Base-by-base conservation (phyloP, 2,888 invertebrate species). In the Bibio marci region DNA sequence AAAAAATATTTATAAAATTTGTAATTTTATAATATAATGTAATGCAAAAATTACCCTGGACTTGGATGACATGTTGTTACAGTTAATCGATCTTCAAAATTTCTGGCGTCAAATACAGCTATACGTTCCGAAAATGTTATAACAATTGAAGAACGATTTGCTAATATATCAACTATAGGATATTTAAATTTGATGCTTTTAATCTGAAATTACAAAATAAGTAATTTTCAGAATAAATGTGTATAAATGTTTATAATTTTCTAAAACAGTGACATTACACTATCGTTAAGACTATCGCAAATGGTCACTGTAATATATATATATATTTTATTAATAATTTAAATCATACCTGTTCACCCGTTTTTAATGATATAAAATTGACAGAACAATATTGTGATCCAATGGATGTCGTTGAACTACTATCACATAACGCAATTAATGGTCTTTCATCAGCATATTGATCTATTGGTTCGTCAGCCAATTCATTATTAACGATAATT, bases 121-220 rank as follows among this genome's bases (percentile, higher is more conserved):
- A 94, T 80, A 43, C 82, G 77, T 62, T 92, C 92, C 36, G 79
- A 69, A 62, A 94, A 92, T 1, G 87, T 80, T 3, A 90, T 79
- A 13, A 85, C 83, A 35, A 95, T 71, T 10, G 86, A 86, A 43
- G 83, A 74, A 49, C 80, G 79, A 64, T 91, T 92, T n/a, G 86
- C 85, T 47, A 83, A 60, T 43, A 94, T 80, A 56, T 90, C 90
- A 50, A 82, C 69, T 38, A 94, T 80, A 2, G 80, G 79, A 58
- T 80, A 87, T 65, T 88, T 90, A 66, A 91, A 94, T 62, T 90
- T 88, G 48, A 90, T 85, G 54, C 79, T 81, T 58, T 90, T 90
- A 13, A 83, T 77, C 70, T 82, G 35, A 4, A 14, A 17, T 17
- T 6, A 40, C 41, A 38, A 42, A 30, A 36, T 41, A 14, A 39